phyloP scores from a whole-genome alignment of 2,113 vertebrate genomes.

The Hippocampus zosterae region DNA sequence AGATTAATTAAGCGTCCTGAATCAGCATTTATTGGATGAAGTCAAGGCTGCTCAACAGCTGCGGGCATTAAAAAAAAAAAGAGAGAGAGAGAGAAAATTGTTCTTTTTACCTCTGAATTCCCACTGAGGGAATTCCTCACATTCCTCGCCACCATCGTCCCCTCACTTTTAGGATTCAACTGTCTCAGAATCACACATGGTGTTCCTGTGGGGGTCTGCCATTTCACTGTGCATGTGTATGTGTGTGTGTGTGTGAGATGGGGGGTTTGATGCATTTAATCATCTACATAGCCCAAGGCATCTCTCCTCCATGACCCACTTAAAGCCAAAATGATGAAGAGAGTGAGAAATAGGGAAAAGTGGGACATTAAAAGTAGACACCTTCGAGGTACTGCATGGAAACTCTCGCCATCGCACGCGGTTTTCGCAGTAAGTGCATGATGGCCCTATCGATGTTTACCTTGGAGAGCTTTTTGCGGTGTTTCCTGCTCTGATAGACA shows the following conservation, averaged over 20 bases:
- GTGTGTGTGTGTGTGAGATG: neutral
- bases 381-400: slow-evolving; percentile 23
- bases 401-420: neutral
- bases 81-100: neutral
- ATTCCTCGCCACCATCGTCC: neutral
- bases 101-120: neutral
- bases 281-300: slow-evolving; percentile 46
- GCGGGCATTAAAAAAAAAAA: too few species aligned
- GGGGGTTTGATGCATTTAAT: slow-evolving; percentile 27
- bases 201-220: slow-evolving; percentile 22
- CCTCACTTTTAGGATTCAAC: slow-evolving; percentile 26
- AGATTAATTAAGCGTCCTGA: slow-evolving; percentile 1
- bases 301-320: slow-evolving; percentile 60
- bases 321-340: slow-evolving; percentile 47
- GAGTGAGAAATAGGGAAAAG: slow-evolving; percentile 46
- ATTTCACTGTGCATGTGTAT: slow-evolving; percentile 8
- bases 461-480: neutral
- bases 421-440: neutral
- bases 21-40: neutral
- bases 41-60: neutral
- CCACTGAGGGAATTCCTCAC: slow-evolving; percentile 24
- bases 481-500: neutral
- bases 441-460: neutral
- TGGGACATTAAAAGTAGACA: slow-evolving; percentile 42
- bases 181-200: slow-evolving; percentile 20